These are phyloP conservation scores for Salmo trutta DNA, from an alignment of 2,797 vertebrate genomes.

Conservation along the genomic window DNA sequence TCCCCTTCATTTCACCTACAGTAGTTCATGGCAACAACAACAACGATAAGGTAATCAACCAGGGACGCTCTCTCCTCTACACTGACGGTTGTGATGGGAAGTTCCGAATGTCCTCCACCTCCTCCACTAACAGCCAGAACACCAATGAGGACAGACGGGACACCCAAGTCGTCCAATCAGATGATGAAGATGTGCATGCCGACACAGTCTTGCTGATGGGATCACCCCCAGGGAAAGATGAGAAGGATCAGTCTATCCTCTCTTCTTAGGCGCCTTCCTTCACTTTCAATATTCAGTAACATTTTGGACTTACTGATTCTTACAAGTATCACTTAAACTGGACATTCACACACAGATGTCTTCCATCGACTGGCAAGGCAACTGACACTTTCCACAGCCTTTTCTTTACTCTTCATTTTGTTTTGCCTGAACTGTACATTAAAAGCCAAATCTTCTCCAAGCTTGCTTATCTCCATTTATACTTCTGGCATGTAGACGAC, in stretches of 20 bases:
- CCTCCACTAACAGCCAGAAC: conserved; percentile 83
- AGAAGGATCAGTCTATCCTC: conserved; percentile 30
- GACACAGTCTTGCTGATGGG: conserved; percentile 55
- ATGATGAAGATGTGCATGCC: conserved; percentile 78
- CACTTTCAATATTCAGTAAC: not conserved
- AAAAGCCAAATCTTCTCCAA: not conserved
- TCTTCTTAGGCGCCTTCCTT: conserved; percentile 28
- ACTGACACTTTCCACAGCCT: conserved; percentile 4
- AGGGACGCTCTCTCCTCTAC: conserved; percentile 77
- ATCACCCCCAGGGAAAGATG: conserved; percentile 28
- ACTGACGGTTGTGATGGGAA: conserved; percentile 73
- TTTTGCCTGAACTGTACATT: conserved; percentile 34
- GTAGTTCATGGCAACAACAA: conserved; percentile 49
- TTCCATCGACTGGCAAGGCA: conserved; percentile 21
- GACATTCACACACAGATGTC: conserved; percentile 7
- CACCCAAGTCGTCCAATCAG: conserved; percentile 81
- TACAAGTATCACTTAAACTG: conserved; percentile 11
- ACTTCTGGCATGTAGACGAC: too few species aligned
- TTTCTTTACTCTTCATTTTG: not conserved
- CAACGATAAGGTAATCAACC: conserved; percentile 51
- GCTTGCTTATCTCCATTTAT: not conserved
- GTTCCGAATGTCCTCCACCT: conserved; percentile 85
- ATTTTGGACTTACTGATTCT: not conserved
- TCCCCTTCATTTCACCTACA: conserved; percentile 8
- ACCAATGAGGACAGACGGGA: conserved; percentile 74